phyloP scores from a whole-genome alignment of 1,140 invertebrate genomes.

The Pollicipes pollicipes region DNA sequence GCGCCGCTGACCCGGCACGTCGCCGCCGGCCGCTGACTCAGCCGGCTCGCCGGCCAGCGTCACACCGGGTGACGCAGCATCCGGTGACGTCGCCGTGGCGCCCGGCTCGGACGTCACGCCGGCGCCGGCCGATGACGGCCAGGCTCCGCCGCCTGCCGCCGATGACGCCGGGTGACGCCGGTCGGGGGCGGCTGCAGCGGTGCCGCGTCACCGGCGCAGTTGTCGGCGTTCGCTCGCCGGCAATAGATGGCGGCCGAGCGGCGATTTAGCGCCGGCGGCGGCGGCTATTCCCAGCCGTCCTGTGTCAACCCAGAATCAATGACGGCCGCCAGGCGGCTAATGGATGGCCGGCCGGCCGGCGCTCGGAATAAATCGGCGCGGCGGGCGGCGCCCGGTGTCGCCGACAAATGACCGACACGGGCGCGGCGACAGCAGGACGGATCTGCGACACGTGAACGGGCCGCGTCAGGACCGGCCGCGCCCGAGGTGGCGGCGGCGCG shows the following conservation, averaged over 20 bases:
- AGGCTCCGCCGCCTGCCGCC: too few species aligned
- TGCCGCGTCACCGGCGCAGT: not conserved
- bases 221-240: too few species aligned
- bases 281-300: not conserved
- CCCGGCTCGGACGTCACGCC: too few species aligned
- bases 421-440: not conserved
- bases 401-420: not conserved
- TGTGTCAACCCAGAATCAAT: not conserved
- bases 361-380: too few species aligned
- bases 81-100: too few species aligned
- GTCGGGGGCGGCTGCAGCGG: not conserved
- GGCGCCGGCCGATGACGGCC: not conserved
- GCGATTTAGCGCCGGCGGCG: not conserved
- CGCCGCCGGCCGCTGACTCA: too few species aligned
- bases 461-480: not conserved
- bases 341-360: not conserved
- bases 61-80: not conserved
- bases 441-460: not conserved
- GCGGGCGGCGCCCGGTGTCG: too few species aligned
- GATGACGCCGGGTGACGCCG: too few species aligned
- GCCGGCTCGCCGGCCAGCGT: not conserved
- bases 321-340: too few species aligned
- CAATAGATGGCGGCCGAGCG: too few species aligned
- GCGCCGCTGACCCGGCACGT: too few species aligned
- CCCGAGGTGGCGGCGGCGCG: too few species aligned